Percentiles rank a stretch among this genome's conserved stretches.
Evolutionary conservation across 2,797 vertebrate genomes (phyloP).

Genomic region (Pseudomugil gertrudae): DNA sequence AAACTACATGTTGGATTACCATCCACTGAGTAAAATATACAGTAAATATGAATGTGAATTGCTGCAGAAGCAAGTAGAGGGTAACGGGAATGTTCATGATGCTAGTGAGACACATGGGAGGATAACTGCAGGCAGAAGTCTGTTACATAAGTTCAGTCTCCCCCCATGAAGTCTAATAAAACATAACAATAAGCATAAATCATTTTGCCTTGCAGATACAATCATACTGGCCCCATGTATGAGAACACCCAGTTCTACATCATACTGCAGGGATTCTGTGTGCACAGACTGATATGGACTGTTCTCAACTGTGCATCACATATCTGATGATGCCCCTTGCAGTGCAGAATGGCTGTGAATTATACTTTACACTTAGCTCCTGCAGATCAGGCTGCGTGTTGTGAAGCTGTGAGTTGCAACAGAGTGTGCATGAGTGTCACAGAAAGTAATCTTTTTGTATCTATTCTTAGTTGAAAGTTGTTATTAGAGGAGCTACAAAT

Average conservation of each 20-base stretch:
- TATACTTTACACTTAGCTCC: slow-evolving; percentile 47
- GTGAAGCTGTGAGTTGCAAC: slow-evolving; percentile 45
- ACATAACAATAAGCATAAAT: slow-evolving; percentile 47
- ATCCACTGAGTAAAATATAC: background rate
- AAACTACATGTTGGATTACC: background rate
- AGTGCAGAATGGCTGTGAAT: slow-evolving; percentile 51
- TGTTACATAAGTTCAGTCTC: slow-evolving; percentile 22
- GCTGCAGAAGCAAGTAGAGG: slow-evolving; percentile 20
- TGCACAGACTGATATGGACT: slow-evolving; percentile 26
- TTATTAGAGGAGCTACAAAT: slow-evolving; percentile 7
- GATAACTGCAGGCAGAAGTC: slow-evolving; percentile 25
- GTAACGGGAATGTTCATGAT: slow-evolving; percentile 9
- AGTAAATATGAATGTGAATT: background rate
- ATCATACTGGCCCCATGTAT: slow-evolving; percentile 18
- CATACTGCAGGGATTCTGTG: slow-evolving; percentile 27
- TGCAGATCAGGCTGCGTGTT: slow-evolving; percentile 40
- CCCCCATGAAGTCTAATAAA: slow-evolving; percentile 33
- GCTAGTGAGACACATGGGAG: slow-evolving; percentile 18
- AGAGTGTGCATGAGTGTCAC: slow-evolving; percentile 25
- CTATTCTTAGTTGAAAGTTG: slow-evolving; percentile 23
- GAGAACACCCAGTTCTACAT: slow-evolving; percentile 8
- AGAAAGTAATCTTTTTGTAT: slow-evolving; percentile 31
- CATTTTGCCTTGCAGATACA: slow-evolving; percentile 34
- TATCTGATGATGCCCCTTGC: slow-evolving; percentile 42
- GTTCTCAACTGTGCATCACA: slow-evolving; percentile 34